Evolutionary conservation across 2,797 vertebrate genomes (phyloP).

Genomic region (Urosaurus nigricauda): DNA sequence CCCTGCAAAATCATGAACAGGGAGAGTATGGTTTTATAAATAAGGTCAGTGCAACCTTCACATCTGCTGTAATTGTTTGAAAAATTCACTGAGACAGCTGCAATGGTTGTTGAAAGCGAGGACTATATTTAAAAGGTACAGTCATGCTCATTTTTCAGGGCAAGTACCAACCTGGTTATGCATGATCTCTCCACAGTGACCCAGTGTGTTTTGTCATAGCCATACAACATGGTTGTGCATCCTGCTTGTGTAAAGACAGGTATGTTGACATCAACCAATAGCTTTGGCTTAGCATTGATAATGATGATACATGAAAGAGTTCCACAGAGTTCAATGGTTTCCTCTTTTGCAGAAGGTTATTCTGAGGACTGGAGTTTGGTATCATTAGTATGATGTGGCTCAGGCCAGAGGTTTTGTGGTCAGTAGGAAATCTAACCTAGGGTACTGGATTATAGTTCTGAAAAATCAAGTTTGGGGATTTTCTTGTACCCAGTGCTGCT

Average conservation of each 20-base stretch:
- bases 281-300: not conserved
- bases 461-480: too few species aligned
- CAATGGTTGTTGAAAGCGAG: not conserved
- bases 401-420: too few species aligned
- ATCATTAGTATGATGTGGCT: too few species aligned
- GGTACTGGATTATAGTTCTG: too few species aligned
- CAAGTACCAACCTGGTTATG: not conserved
- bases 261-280: not conserved
- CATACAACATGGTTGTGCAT: not conserved
- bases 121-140: not conserved
- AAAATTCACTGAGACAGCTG: not conserved
- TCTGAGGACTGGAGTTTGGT: too few species aligned
- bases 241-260: not conserved
- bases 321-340: not conserved
- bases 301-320: not conserved
- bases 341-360: too few species aligned
- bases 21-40: not conserved
- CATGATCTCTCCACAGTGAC: not conserved
- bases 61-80: not conserved
- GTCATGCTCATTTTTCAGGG: not conserved
- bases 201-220: not conserved
- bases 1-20: not conserved
- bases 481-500: too few species aligned
- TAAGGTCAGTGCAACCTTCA: not conserved
- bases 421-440: too few species aligned